Base-by-base conservation (phyloP, 2,113 vertebrate species). In the Plectropomus leopardus region DNA sequence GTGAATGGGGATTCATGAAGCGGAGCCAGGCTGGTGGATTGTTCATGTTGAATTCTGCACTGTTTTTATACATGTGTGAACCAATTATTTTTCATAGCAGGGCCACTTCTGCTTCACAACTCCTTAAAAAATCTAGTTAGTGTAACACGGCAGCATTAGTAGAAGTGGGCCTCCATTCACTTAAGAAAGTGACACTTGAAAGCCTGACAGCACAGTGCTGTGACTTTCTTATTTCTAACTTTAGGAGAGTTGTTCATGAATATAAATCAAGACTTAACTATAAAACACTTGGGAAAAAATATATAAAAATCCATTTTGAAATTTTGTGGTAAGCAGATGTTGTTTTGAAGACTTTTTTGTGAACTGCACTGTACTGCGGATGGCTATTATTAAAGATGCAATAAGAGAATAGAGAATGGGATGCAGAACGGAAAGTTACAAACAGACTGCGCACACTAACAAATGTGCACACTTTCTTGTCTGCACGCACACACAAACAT, bases 361-460 rank as follows among this genome's bases (percentile, higher is more conserved):
- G 70, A 82, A 63, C 76, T 69, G 47, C 64, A 36, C 53, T 65
- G 45, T 45, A 47, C 64, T 85, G 75, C 24, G 79, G 61, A 80
- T 19, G 16, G 15, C 16, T 16, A 59, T 50, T 75, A 79, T 91
- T 86, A 90, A 85, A 87, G 72, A 92, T 84, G 68, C 84, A 85
- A 40, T 61, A 16, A 76, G 74, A 86, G 85, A 87, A 84, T 80
- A 69, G 45, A 79, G 73, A 85, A 86, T 72, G 70, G 53, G 80
- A 74, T 45, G 15, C 59, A 70, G 55, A 70, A n/a, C 54, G 36
- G 63, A 82, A 45, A 51, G 63, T 40, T 64, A 15, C 70, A 70
- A 64, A 70, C 24, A 76, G 59, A 54, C n/a, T n/a, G 59, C 19
- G 28, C 45, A 34, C 50, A 63, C 68, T 60, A 42, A 65, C 11